A percentile compares a stretch with the other conserved stretches of the same genome.
Conservation (phyloP, 2,113 vertebrate genomes). For the Delphinus delphis region DNA sequence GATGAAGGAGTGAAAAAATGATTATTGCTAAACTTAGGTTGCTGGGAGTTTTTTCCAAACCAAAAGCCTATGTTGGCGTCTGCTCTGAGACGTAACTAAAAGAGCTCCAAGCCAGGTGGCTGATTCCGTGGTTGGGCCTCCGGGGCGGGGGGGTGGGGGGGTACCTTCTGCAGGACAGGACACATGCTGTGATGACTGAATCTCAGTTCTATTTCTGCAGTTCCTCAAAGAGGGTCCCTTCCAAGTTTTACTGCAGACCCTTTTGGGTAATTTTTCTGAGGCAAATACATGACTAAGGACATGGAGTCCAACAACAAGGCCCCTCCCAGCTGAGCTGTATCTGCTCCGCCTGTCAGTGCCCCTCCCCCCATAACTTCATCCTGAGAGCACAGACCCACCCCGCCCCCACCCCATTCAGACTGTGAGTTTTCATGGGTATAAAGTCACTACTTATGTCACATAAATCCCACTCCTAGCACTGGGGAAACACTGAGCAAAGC, state of each 20-base stretch:
- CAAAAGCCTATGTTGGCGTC: not conserved
- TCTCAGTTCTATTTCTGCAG: not conserved
- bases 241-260: not conserved
- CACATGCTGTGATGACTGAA: not conserved
- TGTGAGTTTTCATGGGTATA: not conserved
- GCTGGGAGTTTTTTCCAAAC: not conserved
- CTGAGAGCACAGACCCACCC: not conserved
- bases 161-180: not conserved
- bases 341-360: accelerated
- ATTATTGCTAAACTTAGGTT: not conserved
- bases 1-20: not conserved
- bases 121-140: not conserved
- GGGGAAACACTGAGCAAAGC: not conserved
- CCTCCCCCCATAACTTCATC: not conserved
- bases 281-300: not conserved
- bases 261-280: not conserved
- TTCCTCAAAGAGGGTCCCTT: not conserved
- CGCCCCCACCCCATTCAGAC: not conserved
- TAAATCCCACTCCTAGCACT: not conserved
- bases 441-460: not conserved
- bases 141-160: accelerated
- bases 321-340: not conserved
- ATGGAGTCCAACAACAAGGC: not conserved
- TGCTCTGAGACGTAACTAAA: not conserved
- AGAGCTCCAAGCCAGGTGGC: not conserved